A percentile compares a stretch with the other conserved stretches of the same genome.
These are phyloP conservation scores for Montipora cactus DNA, from an alignment of 64 coral and sea anemone species.

Conservation along the genomic window DNA sequence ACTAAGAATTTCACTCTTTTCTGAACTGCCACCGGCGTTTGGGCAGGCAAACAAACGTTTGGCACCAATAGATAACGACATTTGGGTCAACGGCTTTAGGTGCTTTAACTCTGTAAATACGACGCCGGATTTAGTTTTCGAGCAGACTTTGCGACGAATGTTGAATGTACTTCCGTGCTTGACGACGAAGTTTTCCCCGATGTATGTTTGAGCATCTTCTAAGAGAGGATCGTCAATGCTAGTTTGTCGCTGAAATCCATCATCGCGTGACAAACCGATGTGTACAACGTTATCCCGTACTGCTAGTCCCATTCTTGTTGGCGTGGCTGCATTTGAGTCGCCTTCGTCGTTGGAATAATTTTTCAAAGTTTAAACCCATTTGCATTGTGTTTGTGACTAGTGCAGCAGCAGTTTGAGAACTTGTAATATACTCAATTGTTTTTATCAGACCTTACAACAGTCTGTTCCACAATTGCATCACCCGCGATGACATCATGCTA, in stretches of 20 bases:
- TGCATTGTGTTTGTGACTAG: neutral
- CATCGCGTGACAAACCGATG: slow-evolving; percentile 12
- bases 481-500: neutral
- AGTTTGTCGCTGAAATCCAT: neutral
- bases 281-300: neutral
- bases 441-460: neutral
- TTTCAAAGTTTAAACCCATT: neutral
- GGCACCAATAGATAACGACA: slow-evolving; percentile 78
- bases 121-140: slow-evolving; percentile 42
- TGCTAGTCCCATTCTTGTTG: slow-evolving; percentile 17
- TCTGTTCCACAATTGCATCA: neutral
- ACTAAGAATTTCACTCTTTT: slow-evolving; percentile 85
- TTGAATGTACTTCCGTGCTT: slow-evolving; percentile 68
- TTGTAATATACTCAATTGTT: neutral
- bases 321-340: slow-evolving; percentile 11
- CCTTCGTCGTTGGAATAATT: slow-evolving; percentile 32
- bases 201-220: slow-evolving; percentile 63
- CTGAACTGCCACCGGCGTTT: slow-evolving; percentile 90
- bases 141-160: slow-evolving; percentile 61
- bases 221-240: slow-evolving; percentile 39
- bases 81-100: slow-evolving; percentile 36
- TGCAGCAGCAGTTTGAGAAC: neutral
- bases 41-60: slow-evolving; percentile 66
- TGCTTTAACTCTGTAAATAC: slow-evolving; percentile 73
- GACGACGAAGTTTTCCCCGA: slow-evolving; percentile 86